A percentile compares a stretch with the other conserved stretches of the same genome.
Conservation (phyloP, 2,113 vertebrate genomes). For the Anguilla rostrata region DNA sequence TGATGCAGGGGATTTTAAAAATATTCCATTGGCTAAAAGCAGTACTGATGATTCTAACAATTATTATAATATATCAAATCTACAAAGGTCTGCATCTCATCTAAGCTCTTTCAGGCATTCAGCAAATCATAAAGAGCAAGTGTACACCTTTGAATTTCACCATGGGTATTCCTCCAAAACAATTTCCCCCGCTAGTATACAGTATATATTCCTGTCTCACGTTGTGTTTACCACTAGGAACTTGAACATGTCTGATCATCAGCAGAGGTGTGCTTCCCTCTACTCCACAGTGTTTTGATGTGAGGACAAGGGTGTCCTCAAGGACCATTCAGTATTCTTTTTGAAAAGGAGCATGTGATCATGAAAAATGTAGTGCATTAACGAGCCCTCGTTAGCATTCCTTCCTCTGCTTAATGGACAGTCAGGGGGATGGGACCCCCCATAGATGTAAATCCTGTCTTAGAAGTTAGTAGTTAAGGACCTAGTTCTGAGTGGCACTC, state of each 20-base stretch:
- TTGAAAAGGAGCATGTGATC: background rate
- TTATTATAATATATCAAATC: too few relatives aligned
- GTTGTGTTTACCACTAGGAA: background rate
- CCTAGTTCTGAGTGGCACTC: background rate
- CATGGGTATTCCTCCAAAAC: background rate
- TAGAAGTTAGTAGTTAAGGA: background rate
- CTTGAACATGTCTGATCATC: background rate
- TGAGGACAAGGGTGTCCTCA: background rate
- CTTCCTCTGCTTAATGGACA: background rate
- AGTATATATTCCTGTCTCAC: background rate
- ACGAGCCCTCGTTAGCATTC: constrained; percentile 2
- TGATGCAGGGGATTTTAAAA: background rate
- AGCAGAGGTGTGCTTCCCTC: background rate
- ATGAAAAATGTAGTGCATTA: background rate
- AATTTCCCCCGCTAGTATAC: background rate
- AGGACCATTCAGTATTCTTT: background rate
- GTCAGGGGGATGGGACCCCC: background rate
- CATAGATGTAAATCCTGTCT: background rate
- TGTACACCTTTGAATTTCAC: background rate
- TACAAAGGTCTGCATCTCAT: too few relatives aligned
- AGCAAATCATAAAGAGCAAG: too few relatives aligned
- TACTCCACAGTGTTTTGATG: background rate
- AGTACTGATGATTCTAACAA: too few relatives aligned
- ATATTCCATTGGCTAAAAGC: too few relatives aligned
- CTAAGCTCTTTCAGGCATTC: too few relatives aligned